Evolutionary conservation across 2,797 vertebrate genomes (phyloP).

Genomic region (Poliocrania exsul): DNA sequence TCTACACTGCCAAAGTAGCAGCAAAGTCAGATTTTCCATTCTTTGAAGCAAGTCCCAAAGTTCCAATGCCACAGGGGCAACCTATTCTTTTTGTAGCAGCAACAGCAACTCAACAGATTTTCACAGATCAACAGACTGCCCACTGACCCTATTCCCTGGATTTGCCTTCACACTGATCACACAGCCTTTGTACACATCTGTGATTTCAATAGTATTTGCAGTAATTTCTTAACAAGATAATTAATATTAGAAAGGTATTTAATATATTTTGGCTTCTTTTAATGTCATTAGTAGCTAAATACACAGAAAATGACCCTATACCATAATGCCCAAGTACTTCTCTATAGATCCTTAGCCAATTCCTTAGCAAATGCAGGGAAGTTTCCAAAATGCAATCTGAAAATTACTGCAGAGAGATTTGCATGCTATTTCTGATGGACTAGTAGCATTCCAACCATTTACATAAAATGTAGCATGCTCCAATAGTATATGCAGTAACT

Average conservation of each 20-base stretch:
- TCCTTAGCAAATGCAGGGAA: neutral
- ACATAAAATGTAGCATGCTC: neutral
- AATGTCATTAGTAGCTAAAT: neutral
- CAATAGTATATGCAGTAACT: neutral
- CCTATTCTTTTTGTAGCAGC: neutral
- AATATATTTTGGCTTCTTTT: conserved; percentile 7
- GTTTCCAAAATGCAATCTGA: neutral
- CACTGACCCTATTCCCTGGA: neutral
- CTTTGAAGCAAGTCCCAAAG: neutral
- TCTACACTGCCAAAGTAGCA: neutral
- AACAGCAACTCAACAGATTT: neutral
- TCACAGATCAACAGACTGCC: neutral
- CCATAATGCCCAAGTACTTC: neutral
- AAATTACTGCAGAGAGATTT: conserved; percentile 35
- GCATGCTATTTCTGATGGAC: neutral
- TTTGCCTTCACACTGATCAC: neutral
- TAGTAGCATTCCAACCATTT: neutral
- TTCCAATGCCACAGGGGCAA: neutral
- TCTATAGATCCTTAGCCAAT: neutral
- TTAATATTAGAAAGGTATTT: conserved; percentile 10
- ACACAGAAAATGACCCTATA: neutral
- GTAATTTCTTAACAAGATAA: neutral
- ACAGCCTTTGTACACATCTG: neutral
- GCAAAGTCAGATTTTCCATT: conserved; percentile 18
- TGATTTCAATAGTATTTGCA: neutral